Conservation (phyloP, 2,113 vertebrate species). For the Cepphus grylle region DNA sequence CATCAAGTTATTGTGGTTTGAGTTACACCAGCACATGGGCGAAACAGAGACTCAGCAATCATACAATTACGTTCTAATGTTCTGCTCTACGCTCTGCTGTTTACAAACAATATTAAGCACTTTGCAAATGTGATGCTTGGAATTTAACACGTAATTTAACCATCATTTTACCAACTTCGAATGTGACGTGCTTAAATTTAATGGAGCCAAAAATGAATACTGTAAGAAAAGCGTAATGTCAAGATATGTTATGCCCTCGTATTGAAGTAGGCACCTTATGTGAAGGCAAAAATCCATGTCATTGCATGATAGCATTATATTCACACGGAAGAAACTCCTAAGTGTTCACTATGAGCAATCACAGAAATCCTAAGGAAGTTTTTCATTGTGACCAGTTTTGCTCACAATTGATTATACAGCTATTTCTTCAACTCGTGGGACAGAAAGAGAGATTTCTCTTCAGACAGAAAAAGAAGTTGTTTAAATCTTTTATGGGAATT, state of each 20-base stretch:
- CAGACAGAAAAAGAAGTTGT: background rate
- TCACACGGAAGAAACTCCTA: background rate
- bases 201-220: background rate
- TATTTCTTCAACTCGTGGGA: background rate
- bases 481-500: background rate
- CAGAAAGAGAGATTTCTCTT: background rate
- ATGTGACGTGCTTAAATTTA: background rate
- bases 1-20: background rate
- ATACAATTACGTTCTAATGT: background rate
- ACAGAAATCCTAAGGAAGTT: background rate
- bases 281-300: background rate
- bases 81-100: background rate
- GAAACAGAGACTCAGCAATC: background rate
- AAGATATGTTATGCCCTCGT: background rate
- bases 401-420: background rate
- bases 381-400: background rate
- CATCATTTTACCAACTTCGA: background rate
- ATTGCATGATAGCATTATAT: background rate
- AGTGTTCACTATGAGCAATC: background rate
- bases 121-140: background rate
- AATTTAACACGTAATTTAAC: background rate
- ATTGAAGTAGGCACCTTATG: background rate
- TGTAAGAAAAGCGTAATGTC: background rate
- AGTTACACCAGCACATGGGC: background rate
- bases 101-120: background rate